phyloP scores from a whole-genome alignment of 2,113 vertebrate genomes.

The Empidonax traillii region DNA sequence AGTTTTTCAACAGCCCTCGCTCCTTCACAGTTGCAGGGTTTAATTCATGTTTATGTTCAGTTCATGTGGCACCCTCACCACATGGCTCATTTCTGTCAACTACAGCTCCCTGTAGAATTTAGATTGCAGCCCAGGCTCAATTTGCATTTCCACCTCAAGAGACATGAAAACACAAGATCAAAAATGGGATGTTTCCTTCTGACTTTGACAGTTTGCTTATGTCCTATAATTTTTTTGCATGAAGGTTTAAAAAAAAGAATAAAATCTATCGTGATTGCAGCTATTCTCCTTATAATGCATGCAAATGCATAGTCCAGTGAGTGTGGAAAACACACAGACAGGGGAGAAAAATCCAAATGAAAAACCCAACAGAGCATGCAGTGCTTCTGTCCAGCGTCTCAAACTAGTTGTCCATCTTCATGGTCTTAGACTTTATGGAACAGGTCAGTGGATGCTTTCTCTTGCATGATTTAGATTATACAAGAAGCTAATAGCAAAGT shows the following conservation, averaged over 20 bases:
- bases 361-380: conserved; percentile 7
- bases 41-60: conserved; percentile 54
- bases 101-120: neutral
- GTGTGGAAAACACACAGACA: neutral
- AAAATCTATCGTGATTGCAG: neutral
- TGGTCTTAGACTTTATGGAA: neutral
- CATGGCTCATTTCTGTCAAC: conserved; percentile 1
- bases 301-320: neutral
- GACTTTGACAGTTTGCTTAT: neutral
- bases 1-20: neutral
- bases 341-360: neutral
- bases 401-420: neutral
- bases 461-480: neutral
- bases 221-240: neutral
- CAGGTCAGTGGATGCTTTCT: neutral
- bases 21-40: neutral
- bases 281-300: neutral
- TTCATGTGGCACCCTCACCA: neutral
- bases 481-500: neutral
- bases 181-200: neutral
- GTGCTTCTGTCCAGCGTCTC: neutral
- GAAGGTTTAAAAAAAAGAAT: neutral
- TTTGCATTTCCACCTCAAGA: neutral
- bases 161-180: neutral
- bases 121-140: neutral